phyloP scores from a whole-genome alignment of 2,113 vertebrate species.

The Fulmarus glacialis region DNA sequence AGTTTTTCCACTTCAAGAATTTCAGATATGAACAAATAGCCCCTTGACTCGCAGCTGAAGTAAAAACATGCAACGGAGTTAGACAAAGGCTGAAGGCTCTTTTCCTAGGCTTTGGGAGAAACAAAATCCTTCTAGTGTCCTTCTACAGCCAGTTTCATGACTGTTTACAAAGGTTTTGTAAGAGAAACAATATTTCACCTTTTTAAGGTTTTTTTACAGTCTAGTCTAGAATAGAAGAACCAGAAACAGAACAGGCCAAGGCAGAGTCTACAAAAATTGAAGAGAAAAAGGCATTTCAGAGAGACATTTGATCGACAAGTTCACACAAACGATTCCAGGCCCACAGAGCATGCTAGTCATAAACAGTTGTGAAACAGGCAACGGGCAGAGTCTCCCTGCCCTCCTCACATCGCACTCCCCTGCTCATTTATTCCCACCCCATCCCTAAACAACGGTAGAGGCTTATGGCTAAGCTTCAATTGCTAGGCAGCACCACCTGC shows the following conservation, averaged over 20 bases:
- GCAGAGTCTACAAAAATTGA: background rate
- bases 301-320: background rate
- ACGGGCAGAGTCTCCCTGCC: background rate
- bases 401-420: background rate
- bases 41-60: background rate
- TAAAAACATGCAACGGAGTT: background rate
- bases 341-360: background rate
- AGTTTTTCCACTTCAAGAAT: slow-evolving; percentile 10
- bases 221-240: background rate
- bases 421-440: background rate
- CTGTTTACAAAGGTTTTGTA: background rate
- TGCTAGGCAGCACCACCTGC: background rate
- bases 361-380: background rate
- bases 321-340: background rate
- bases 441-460: background rate
- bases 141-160: background rate
- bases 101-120: background rate
- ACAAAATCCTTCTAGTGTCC: background rate
- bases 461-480: background rate
- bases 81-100: background rate
- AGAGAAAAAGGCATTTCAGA: background rate
- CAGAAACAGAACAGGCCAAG: background rate
- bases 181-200: background rate
- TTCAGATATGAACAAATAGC: background rate
- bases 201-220: background rate